These are phyloP conservation scores for Lanius collurio DNA, from an alignment of 2,113 vertebrate species.

Conservation along the genomic window DNA sequence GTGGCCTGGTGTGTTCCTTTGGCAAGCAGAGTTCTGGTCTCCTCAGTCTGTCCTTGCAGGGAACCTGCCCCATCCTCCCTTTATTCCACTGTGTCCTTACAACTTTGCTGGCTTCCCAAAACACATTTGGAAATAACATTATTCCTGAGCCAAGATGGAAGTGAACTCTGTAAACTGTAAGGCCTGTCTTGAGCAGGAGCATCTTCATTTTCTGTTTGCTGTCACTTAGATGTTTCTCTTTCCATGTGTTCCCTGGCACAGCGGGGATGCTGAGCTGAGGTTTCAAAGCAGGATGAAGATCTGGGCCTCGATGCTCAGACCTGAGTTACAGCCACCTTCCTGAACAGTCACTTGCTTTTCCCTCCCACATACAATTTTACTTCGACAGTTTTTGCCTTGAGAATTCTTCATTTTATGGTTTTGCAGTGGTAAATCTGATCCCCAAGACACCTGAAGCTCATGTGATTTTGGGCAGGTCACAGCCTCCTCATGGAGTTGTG, in stretches of 20 bases:
- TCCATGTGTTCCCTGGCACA: accelerated
- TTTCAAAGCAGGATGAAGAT: background rate
- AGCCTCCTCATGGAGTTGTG: background rate
- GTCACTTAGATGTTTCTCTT: background rate
- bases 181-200: background rate
- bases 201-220: background rate
- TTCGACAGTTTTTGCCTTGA: background rate
- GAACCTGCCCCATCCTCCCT: background rate
- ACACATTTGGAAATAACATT: background rate
- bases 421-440: background rate
- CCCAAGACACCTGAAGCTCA: background rate
- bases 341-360: background rate
- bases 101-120: background rate
- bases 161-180: background rate
- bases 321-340: background rate
- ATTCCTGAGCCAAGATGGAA: background rate
- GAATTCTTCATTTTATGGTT: background rate
- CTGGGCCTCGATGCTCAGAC: background rate
- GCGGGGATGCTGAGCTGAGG: background rate
- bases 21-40: background rate
- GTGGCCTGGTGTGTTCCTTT: background rate
- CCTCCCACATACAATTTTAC: background rate
- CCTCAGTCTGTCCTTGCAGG: background rate
- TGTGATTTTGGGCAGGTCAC: background rate
- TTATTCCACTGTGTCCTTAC: background rate